phyloP scores from a whole-genome alignment of 2,113 vertebrate species.

The Bothrops jararaca region DNA sequence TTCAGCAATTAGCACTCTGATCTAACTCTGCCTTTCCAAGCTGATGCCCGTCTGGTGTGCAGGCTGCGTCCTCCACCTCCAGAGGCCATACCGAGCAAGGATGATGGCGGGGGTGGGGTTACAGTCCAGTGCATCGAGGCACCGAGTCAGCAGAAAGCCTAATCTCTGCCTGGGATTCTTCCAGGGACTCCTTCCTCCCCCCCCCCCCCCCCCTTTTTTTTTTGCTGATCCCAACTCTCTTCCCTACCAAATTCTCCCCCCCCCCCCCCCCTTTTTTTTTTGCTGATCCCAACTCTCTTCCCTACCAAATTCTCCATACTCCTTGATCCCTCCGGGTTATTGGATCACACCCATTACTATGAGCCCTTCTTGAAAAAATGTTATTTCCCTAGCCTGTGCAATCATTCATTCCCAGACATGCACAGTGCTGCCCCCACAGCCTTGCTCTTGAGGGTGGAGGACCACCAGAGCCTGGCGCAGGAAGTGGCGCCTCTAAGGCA shows the following conservation, averaged over 20 bases:
- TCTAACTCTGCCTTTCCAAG: background rate
- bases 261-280: too few species aligned
- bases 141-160: background rate
- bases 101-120: background rate
- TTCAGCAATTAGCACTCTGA: background rate
- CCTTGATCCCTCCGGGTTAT: background rate
- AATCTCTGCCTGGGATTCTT: background rate
- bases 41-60: background rate
- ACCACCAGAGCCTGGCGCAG: background rate
- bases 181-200: background rate
- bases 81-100: too few species aligned
- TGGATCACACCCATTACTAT: background rate
- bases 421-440: background rate
- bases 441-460: background rate
- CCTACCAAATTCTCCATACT: background rate
- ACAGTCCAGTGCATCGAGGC: background rate
- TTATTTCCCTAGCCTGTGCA: background rate
- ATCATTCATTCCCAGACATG: background rate
- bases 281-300: background rate
- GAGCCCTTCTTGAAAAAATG: background rate
- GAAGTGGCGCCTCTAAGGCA: constrained; percentile 18
- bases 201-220: background rate
- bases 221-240: background rate
- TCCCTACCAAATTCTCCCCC: background rate
- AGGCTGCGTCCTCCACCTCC: too few species aligned